Evolutionary conservation across 2,888 invertebrate genomes (phyloP).

Genomic region (Macaria liturata): DNA sequence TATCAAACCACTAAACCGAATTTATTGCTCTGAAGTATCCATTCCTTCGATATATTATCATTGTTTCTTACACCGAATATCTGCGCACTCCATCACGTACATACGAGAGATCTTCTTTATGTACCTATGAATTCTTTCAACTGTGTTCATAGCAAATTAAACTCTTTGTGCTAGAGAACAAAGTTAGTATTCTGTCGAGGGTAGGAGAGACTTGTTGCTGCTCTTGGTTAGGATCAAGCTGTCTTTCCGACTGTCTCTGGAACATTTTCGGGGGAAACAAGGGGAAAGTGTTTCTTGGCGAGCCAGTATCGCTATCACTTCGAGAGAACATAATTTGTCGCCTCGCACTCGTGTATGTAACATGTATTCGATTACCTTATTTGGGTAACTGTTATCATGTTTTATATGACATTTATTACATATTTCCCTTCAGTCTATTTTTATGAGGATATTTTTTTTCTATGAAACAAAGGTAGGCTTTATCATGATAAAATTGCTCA

Average conservation of each 20-base stretch:
- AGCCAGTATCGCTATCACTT: constrained; percentile 71
- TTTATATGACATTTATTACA: constrained; percentile 39
- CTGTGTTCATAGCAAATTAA: constrained; percentile 43
- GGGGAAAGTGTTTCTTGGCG: constrained; percentile 69
- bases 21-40: constrained; percentile 36
- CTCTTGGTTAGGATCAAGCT: constrained; percentile 71
- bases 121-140: constrained; percentile 57
- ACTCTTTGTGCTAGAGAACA: constrained; percentile 49
- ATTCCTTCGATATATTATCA: constrained; percentile 42
- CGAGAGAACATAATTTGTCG: constrained; percentile 71
- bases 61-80: constrained; percentile 41
- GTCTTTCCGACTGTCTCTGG: constrained; percentile 71
- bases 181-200: constrained; percentile 56
- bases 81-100: constrained; percentile 58
- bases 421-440: background rate
- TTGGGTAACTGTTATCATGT: constrained; percentile 24
- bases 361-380: constrained; percentile 49
- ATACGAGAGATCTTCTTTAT: constrained; percentile 63
- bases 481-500: constrained; percentile 28
- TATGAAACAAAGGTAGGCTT: constrained; percentile 17
- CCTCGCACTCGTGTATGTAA: constrained; percentile 45
- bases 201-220: constrained; percentile 70
- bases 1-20: constrained; percentile 33
- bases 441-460: constrained; percentile 13
- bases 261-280: constrained; percentile 65